A percentile compares a stretch with the other conserved stretches of the same genome.
phyloP scores from a whole-genome alignment of 1,140 invertebrate species.

The Sarcophaga peregrina region DNA sequence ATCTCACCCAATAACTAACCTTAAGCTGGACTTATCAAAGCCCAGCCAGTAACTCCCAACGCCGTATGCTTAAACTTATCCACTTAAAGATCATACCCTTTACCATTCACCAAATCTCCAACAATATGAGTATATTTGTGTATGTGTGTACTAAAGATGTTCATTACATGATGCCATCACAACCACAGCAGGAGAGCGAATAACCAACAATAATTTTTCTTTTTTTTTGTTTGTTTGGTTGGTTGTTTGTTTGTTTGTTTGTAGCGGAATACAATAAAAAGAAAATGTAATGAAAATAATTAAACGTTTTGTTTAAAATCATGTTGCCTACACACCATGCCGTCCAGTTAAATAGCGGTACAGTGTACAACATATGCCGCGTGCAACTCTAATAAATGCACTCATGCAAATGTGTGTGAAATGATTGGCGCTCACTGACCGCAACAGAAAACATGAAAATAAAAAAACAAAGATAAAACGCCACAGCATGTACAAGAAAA shows the following conservation, averaged over 20 bases:
- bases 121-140: no score
- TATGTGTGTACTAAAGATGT: not conserved
- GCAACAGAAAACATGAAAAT: slow-evolving; percentile 28
- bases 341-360: no score
- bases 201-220: not conserved
- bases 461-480: not conserved
- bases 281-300: not conserved
- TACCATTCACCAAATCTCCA: no score
- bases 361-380: no score
- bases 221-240: not conserved
- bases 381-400: not conserved
- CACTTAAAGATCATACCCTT: no score
- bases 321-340: not conserved
- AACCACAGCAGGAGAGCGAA: not conserved
- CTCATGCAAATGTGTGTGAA: slow-evolving; percentile 34
- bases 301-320: slow-evolving; percentile 9
- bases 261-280: no score
- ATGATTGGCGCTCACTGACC: slow-evolving; percentile 36
- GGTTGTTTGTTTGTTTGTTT: no score
- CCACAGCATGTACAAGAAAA: not conserved
- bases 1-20: no score
- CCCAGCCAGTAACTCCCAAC: no score
- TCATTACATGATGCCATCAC: not conserved
- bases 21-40: no score
- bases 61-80: no score